Evolutionary conservation across 1,140 invertebrate species (phyloP), one percentile per base, ranked within the genome.

Genomic region (Anoplolepis gracilipes): DNA sequence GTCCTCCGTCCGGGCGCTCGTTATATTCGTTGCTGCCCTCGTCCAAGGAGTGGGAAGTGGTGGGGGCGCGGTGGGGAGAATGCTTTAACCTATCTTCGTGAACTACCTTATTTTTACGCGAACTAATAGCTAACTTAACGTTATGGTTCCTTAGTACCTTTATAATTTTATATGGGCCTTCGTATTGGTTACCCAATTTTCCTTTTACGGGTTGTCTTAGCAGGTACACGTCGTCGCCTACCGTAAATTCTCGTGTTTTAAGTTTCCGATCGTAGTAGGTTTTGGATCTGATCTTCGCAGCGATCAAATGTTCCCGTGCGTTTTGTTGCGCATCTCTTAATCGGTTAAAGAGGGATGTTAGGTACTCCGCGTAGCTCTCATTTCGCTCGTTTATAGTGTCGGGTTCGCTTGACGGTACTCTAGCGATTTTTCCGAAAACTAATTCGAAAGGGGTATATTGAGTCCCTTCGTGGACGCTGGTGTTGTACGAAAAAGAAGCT

Each of bases 401-500:
- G 1, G 16, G n/a, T 3, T 28, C 28, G n/a, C n/a, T n/a, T n/a
- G n/a, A n/a, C n/a, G 46, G 4, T 53, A 33, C 2, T 19, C 16
- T 0, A 39, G 22, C 16, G 6, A 10, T 4, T 8, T 30, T 25
- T 4, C 62, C 62, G 22, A 67, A 79, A 1, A 79, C 42, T n/a
- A 69, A 39, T 33, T 87, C 64, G 46, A 62, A 53, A 0, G 73
- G 85, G 0, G 62, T 82, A 1, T 46, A 62, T 6, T 16, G 16
- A 0, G 62, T 76, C 0, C 88, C 70, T 36, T 76, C 75, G 62
- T 95, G 93, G 10, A 86, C 57, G 49, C 70, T 57, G 2, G 70
- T 73, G 2, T 73, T 73, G n/a, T 73, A 73, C 4, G 70, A 73
- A 2, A 64, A 64, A 0, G 28, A 33, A 0, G 61, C 61, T 16